These are phyloP conservation scores for Sycobia sp. DNA, from an alignment of 1,140 invertebrate species.

Conservation along the genomic window DNA sequence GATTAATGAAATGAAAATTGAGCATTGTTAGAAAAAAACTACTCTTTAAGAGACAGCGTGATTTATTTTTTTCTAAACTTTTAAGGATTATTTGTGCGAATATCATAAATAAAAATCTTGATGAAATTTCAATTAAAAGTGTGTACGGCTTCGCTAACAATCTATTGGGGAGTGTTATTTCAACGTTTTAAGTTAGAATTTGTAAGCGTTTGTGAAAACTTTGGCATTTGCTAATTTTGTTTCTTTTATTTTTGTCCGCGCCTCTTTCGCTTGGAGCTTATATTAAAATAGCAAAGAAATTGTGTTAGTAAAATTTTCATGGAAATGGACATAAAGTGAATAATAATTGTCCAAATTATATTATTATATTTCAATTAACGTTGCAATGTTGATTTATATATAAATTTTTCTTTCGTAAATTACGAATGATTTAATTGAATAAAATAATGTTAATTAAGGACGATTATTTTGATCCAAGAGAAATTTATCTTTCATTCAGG, in stretches of 20 bases:
- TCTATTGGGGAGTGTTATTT: slow-evolving; percentile 15
- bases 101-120: slow-evolving; percentile 1
- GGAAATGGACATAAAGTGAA: neutral
- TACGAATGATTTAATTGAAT: slow-evolving; percentile 15
- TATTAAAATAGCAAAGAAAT: neutral
- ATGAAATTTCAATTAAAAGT: slow-evolving; percentile 7
- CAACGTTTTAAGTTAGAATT: slow-evolving; percentile 7
- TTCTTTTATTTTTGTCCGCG: slow-evolving; percentile 42
- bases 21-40: slow-evolving; percentile 12
- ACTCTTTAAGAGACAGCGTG: neutral
- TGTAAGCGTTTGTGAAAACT: slow-evolving; percentile 40
- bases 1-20: neutral
- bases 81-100: neutral
- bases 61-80: slow-evolving; percentile 4
- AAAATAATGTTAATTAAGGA: too few species aligned
- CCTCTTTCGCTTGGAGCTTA: slow-evolving; percentile 14
- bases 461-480: too few species aligned
- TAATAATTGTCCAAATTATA: neutral
- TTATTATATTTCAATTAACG: too few species aligned
- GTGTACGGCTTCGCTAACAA: slow-evolving; percentile 16
- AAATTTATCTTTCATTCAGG: too few species aligned
- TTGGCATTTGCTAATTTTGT: slow-evolving; percentile 28
- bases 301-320: neutral
- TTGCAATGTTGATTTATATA: neutral
- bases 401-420: neutral